A percentile compares a stretch with the other conserved stretches of the same genome.
phyloP scores from a whole-genome alignment of 35 echinoderm and acorn worm species.

The Nesometra sesokonis region DNA sequence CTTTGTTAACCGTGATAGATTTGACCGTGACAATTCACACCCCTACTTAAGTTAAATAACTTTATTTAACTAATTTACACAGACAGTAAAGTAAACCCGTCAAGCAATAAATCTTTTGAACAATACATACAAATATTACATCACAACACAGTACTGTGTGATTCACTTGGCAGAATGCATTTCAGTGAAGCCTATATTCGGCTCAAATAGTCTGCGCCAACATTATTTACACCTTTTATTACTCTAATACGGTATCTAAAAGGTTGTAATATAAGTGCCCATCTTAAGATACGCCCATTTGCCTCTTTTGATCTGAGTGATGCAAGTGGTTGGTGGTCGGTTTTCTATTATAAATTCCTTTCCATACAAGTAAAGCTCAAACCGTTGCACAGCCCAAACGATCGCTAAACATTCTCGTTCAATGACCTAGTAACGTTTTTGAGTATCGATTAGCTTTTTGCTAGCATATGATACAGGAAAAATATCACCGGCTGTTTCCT shows the following conservation, averaged over 20 bases:
- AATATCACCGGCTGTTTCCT: constrained; percentile 18
- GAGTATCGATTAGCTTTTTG: constrained; percentile 2
- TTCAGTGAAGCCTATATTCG: neutral
- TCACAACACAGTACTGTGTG: no score
- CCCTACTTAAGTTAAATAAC: no score
- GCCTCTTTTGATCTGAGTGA: constrained; percentile 16
- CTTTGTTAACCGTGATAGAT: no score
- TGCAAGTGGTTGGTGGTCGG: constrained; percentile 28
- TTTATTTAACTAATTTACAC: no score
- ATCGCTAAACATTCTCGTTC: constrained; percentile 43
- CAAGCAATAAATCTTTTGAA: no score
- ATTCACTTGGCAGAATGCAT: no score
- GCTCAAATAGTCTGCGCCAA: constrained; percentile 52
- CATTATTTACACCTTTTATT: constrained; percentile 43
- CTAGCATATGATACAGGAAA: constrained; percentile 32
- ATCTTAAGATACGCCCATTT: constrained; percentile 41
- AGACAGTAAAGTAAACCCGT: no score
- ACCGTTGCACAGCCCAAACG: constrained; percentile 34
- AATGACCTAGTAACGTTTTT: constrained; percentile 14
- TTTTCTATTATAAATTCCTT: constrained; percentile 27
- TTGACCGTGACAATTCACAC: no score
- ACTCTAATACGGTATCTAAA: constrained; percentile 39
- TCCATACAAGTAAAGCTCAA: constrained; percentile 45
- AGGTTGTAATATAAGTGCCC: constrained; percentile 33
- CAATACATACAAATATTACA: no score